These are phyloP conservation scores for Sorex maritimensis DNA, from an alignment of 2,797 vertebrate species.

Conservation along the genomic window DNA sequence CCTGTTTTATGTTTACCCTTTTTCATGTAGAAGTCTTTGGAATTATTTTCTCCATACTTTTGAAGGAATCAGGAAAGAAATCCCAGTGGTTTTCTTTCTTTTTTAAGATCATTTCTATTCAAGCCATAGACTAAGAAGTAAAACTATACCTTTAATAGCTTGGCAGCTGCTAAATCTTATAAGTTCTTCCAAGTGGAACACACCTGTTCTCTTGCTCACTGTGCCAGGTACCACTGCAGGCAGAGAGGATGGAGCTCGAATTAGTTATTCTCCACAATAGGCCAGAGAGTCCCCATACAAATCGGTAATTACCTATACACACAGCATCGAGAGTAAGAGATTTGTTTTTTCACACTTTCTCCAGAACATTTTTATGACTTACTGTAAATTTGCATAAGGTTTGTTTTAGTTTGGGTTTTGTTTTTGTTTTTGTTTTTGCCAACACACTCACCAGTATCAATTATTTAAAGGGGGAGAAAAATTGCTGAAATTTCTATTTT, in stretches of 20 bases:
- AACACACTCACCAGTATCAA: slow-evolving; percentile 25
- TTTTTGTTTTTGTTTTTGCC: slow-evolving; percentile 54
- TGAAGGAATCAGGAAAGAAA: slow-evolving; percentile 44
- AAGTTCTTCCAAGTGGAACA: slow-evolving; percentile 71
- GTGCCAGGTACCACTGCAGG: slow-evolving; percentile 35
- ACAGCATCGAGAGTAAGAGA: not conserved
- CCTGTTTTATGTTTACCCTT: slow-evolving; percentile 46
- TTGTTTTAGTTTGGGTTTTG: not conserved
- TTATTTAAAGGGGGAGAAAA: not conserved
- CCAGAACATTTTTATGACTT: not conserved
- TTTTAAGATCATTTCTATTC: slow-evolving; percentile 64
- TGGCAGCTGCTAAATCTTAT: slow-evolving; percentile 67
- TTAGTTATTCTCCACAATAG: not conserved
- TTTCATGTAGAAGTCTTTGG: slow-evolving; percentile 28
- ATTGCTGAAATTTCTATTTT: slow-evolving; percentile 36
- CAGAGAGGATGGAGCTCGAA: not conserved
- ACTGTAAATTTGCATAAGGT: not conserved
- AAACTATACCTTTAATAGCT: slow-evolving; percentile 69
- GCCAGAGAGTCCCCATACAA: not conserved
- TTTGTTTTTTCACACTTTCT: not conserved
- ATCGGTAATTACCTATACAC: not conserved
- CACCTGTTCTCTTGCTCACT: slow-evolving; percentile 70
- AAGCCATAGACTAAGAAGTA: slow-evolving; percentile 67
- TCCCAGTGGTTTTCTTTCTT: slow-evolving; percentile 43
- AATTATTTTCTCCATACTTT: slow-evolving; percentile 47